Conservation (phyloP, 2,888 invertebrate species). For the Leistus spinibarbis region DNA sequence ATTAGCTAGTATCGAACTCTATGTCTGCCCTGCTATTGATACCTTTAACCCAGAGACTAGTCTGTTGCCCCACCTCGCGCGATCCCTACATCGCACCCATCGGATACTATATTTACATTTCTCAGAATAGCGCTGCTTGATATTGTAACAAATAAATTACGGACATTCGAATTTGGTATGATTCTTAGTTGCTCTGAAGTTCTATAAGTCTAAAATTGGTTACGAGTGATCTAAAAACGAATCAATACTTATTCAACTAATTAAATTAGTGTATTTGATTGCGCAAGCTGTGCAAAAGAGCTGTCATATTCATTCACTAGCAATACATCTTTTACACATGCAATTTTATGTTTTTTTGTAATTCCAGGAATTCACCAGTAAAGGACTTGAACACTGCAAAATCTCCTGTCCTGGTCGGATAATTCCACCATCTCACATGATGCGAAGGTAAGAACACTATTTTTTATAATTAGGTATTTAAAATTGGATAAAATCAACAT, state of each 20-base stretch:
- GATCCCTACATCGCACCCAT: neutral
- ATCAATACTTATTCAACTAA: no score
- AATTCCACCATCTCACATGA: conserved; percentile 56
- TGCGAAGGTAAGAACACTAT: conserved; percentile 53
- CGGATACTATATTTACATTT: neutral
- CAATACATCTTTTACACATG: neutral
- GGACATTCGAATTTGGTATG: neutral
- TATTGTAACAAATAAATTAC: neutral
- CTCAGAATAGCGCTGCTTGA: neutral
- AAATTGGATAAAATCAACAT: no score
- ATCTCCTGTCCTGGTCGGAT: conserved; percentile 61
- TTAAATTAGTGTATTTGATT: no score
- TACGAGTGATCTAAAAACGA: no score
- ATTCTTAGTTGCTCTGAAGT: neutral
- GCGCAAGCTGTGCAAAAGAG: no score
- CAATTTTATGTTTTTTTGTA: neutral
- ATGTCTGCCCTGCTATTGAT: conserved; percentile 43
- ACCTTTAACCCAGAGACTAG: conserved; percentile 41
- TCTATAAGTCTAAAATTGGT: neutral
- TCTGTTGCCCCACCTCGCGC: neutral
- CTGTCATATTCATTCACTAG: neutral
- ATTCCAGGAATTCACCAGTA: conserved; percentile 56
- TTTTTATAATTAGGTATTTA: no score
- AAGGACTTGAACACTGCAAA: conserved; percentile 59
- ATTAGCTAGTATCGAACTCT: conserved; percentile 43